These are phyloP conservation scores for Rhynchomys soricoides DNA, from an alignment of 2,113 vertebrate genomes.

Conservation along the genomic window DNA sequence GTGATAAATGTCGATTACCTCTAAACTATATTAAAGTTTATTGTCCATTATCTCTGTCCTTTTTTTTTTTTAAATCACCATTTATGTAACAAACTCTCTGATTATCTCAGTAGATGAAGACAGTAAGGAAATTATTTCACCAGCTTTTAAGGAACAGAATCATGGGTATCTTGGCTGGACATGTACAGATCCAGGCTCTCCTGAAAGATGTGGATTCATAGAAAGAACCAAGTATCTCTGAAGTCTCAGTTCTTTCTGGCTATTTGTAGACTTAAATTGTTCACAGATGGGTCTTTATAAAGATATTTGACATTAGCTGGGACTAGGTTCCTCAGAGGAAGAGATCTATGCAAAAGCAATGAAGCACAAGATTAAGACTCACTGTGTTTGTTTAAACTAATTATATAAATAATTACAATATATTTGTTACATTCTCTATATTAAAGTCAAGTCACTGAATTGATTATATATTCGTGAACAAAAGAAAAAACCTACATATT, in stretches of 20 bases:
- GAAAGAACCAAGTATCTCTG: background rate
- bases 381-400: background rate
- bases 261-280: background rate
- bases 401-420: background rate
- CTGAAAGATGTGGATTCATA: background rate
- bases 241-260: background rate
- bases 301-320: fast-evolving
- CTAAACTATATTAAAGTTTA: background rate
- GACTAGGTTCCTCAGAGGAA: background rate
- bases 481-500: background rate
- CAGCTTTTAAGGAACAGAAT: background rate
- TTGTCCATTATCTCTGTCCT: background rate
- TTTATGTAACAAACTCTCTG: background rate
- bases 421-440: background rate
- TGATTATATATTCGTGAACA: background rate
- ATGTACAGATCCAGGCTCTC: background rate
- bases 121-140: background rate
- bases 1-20: background rate
- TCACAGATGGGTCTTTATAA: background rate
- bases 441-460: background rate
- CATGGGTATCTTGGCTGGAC: fast-evolving
- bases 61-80: background rate
- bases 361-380: background rate
- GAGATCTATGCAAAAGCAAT: background rate
- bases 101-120: background rate